Evolutionary conservation across 2,797 vertebrate species (phyloP).

Genomic region (Macrochelys suwanniensis): DNA sequence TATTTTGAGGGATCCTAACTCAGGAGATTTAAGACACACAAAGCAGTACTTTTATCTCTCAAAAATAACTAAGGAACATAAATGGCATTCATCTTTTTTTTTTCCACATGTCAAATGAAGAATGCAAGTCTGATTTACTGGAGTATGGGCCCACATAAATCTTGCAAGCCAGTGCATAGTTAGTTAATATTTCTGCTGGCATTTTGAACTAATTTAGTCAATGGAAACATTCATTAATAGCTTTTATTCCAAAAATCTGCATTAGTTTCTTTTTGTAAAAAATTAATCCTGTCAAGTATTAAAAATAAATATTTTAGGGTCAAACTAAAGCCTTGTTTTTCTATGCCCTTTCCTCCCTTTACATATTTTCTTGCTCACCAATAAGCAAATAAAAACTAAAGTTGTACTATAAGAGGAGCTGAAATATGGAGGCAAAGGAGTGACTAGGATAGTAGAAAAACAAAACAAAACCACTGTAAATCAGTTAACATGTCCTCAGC

Average conservation of each 20-base stretch:
- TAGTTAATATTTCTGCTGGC: constrained; percentile 78
- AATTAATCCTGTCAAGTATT: constrained; percentile 72
- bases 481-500: constrained; percentile 79
- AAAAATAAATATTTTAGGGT: constrained; percentile 79
- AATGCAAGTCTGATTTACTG: constrained; percentile 62
- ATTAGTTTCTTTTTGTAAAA: constrained; percentile 77
- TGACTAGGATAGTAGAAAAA: constrained; percentile 44
- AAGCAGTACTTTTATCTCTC: constrained; percentile 38
- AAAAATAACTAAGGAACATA: constrained; percentile 63
- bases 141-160: constrained; percentile 53
- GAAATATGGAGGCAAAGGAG: constrained; percentile 62
- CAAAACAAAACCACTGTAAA: constrained; percentile 60
- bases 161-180: constrained; percentile 79
- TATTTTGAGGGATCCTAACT: constrained; percentile 19
- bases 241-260: constrained; percentile 66
- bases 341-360: constrained; percentile 77
- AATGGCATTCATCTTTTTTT: constrained; percentile 43
- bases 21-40: not conserved
- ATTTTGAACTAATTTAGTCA: constrained; percentile 71
- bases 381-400: constrained; percentile 80
- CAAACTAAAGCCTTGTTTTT: constrained; percentile 77
- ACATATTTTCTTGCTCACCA: constrained; percentile 80
- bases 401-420: constrained; percentile 48
- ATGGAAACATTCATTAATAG: constrained; percentile 64
- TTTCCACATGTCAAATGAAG: constrained; percentile 52